Percentiles rank a stretch among this genome's conserved stretches.
Evolutionary conservation across 2,888 invertebrate species (phyloP).

Genomic region (Trypoxylon attenuatum): DNA sequence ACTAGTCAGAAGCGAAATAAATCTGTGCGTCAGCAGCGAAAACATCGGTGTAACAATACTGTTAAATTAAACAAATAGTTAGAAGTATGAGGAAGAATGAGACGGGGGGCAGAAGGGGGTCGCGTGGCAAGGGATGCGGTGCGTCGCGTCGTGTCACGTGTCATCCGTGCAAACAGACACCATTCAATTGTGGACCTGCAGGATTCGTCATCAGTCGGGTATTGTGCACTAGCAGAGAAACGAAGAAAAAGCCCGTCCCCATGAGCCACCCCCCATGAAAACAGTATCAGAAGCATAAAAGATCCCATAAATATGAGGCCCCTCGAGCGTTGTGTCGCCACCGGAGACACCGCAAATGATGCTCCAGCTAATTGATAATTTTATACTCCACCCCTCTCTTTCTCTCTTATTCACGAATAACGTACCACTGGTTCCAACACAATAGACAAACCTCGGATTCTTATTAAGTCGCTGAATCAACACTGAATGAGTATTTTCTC

Average conservation of each 20-base stretch:
- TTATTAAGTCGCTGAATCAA: no score
- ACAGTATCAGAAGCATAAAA: conserved; percentile 15
- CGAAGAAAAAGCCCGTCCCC: conserved; percentile 38
- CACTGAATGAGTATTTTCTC: no score
- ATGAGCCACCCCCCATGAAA: conserved; percentile 31
- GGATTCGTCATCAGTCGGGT: conserved; percentile 63
- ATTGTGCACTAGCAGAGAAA: conserved; percentile 59
- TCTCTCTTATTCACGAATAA: not conserved
- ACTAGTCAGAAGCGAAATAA: conserved; percentile 34
- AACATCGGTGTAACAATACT: conserved; percentile 60
- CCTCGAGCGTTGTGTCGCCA: not conserved
- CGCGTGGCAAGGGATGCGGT: conserved; percentile 38
- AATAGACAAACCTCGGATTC: no score
- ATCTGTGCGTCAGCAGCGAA: conserved; percentile 39
- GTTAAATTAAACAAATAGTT: conserved; percentile 69
- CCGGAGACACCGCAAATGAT: not conserved
- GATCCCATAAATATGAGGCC: conserved; percentile 24
- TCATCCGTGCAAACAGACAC: conserved; percentile 60
- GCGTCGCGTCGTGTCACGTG: conserved; percentile 55
- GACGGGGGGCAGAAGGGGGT: no score
- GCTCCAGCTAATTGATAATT: conserved; percentile 1
- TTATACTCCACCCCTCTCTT: not conserved
- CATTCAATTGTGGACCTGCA: conserved; percentile 60
- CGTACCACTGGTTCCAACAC: no score
- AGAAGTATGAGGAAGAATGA: no score